Percentiles rank a stretch among this genome's conserved stretches.
Evolutionary conservation across 2,113 vertebrate species (phyloP).

Genomic region (Cryptotis parvus): DNA sequence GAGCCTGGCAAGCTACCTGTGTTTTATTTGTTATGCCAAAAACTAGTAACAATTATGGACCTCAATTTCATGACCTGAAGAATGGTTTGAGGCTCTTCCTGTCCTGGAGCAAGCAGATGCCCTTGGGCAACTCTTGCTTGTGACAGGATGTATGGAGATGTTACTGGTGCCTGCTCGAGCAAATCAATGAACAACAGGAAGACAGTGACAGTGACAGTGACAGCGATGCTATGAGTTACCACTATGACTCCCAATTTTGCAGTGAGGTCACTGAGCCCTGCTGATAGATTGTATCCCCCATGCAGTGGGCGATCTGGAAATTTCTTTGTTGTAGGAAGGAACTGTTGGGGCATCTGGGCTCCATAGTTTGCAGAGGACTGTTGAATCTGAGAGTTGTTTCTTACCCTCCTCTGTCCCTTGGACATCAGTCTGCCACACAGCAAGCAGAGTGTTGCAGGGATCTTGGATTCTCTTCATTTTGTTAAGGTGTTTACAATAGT

Average conservation of each 20-base stretch:
- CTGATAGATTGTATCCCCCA: fast-evolving
- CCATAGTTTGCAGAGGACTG: background rate
- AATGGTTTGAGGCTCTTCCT: no score
- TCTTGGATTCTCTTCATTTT: background rate
- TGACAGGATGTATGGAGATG: no score
- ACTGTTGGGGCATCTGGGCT: background rate
- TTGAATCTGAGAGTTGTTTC: fast-evolving
- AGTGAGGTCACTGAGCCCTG: background rate
- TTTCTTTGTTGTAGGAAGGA: background rate
- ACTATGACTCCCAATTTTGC: background rate
- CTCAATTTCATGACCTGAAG: no score
- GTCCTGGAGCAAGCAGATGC: no score
- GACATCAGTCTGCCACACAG: background rate
- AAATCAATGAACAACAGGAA: no score
- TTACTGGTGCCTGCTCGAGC: no score
- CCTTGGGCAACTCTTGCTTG: no score
- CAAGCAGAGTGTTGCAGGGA: background rate
- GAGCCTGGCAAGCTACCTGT: no score
- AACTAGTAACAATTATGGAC: no score
- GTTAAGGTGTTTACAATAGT: no score
- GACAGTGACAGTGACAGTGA: no score
- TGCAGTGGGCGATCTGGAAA: background rate
- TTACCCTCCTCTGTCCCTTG: background rate
- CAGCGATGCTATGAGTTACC: background rate
- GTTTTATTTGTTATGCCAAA: no score